These are phyloP conservation scores for Anguilla marmorata DNA, from an alignment of 2,797 vertebrate species.

Conservation along the genomic window DNA sequence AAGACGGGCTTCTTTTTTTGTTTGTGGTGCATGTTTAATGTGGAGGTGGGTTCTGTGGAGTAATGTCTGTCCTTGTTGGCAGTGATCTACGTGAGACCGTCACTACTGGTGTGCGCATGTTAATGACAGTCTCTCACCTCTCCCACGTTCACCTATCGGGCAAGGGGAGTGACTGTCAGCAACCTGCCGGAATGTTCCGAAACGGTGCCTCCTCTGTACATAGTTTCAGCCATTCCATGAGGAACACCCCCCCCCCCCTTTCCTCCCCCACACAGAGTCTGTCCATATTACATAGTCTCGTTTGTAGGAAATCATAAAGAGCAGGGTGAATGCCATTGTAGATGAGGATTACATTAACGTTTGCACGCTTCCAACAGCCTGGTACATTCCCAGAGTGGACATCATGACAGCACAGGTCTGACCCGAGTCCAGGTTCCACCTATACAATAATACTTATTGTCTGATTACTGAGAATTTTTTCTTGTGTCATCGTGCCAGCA, in stretches of 20 bases:
- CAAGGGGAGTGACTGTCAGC: neutral
- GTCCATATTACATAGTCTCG: too few species aligned
- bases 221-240: neutral
- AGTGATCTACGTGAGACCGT: neutral
- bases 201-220: neutral
- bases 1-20: neutral
- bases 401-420: too few species aligned
- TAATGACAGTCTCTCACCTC: neutral
- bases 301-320: too few species aligned
- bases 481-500: too few species aligned
- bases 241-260: neutral
- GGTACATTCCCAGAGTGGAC: too few species aligned
- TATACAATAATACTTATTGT: too few species aligned
- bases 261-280: too few species aligned
- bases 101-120: neutral
- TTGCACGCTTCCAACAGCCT: neutral
- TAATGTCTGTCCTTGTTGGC: neutral
- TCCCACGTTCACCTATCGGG: neutral
- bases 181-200: neutral
- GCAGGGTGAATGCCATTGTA: too few species aligned
- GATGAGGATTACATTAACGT: neutral
- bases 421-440: too few species aligned
- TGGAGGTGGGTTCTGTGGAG: neutral
- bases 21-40: neutral
- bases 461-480: too few species aligned